Evolutionary conservation across 2,113 vertebrate species (phyloP), one percentile per base, ranked within the genome.

Genomic region (Eulacestoma nigropectus): DNA sequence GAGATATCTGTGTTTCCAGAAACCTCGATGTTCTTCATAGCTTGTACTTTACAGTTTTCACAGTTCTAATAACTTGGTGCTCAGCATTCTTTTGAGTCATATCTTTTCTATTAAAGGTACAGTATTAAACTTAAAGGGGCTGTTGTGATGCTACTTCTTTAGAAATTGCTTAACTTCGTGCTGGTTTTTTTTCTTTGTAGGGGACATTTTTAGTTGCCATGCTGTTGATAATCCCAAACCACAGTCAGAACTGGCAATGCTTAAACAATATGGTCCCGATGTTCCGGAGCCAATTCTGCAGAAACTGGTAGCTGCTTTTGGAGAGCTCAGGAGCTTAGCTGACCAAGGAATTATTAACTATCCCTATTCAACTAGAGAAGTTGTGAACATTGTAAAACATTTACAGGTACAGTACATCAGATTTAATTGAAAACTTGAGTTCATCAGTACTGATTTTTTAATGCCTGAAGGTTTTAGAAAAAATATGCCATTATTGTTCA

Each of bases 191-290:
- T 80, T 64, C 15, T 55, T 94, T 89, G 50, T 44, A 99, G 99
- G 99, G 27, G 99, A 99, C 94, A 99, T 99, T 77, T 99, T 99
- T 90, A 99, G 99, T 98, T 99, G 99, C 95, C 99, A 99, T 91
- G 99, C 99, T 65, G 98, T 99, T 96, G 99, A 99, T 97, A 99
- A 99, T 91, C 99, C 99, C 18, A 98, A 99, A 70, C 99, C 99
- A 5, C 96, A 98, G 60, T 99, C 99, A 0, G 99, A 99, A 93
- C 98, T 99, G 64, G 98, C 98, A 13, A 99, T 99, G 99, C 98
- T 99, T 55, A 99, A 98, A 69, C 98, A 98, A 13, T 99, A 99
- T 33, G 99, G 99, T 63, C 99, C 99, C 3, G 93, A 98, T 52
- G 99, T 99, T 77, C 98, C 99, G 0, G 98, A 99, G 9, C 93